Conservation (phyloP, 2,797 vertebrate genomes). For the Halcyon leucocephala region DNA sequence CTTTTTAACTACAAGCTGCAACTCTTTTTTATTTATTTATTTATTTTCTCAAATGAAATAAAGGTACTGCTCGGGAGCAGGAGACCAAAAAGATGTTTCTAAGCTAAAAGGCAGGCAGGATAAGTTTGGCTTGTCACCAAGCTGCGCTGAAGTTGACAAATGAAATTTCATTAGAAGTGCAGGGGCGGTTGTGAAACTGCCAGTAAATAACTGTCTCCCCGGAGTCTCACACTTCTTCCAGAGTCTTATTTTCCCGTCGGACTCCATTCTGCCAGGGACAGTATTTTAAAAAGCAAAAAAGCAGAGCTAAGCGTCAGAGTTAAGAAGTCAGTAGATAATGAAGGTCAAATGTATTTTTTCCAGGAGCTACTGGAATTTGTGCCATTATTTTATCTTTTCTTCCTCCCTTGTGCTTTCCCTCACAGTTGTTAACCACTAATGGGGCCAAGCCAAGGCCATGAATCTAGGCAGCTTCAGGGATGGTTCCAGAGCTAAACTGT, state of each 20-base stretch:
- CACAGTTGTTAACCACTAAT: background rate
- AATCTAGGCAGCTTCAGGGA: background rate
- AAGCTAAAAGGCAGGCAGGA: constrained; percentile 40
- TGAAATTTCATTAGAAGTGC: constrained; percentile 61
- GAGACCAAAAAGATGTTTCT: constrained; percentile 38
- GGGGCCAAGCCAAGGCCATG: background rate
- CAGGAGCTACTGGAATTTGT: constrained; percentile 51
- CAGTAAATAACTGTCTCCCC: constrained; percentile 48
- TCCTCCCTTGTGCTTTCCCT: background rate
- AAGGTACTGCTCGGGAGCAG: background rate
- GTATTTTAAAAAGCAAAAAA: constrained; percentile 33
- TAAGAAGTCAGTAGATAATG: constrained; percentile 29
- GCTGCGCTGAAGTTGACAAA: constrained; percentile 41
- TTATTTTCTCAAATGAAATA: background rate
- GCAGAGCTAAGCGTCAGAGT: background rate
- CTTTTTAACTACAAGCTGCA: background rate
- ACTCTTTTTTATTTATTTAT: background rate
- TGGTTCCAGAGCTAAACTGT: background rate
- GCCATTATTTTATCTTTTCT: constrained; percentile 38
- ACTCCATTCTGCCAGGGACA: constrained; percentile 11
- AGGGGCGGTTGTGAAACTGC: constrained; percentile 6
- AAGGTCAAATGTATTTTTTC: constrained; percentile 47
- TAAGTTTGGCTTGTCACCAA: constrained; percentile 49
- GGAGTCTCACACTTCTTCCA: constrained; percentile 35
- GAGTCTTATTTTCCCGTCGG: constrained; percentile 13